Conservation (phyloP, 2,797 vertebrate genomes). For the Pampus argenteus region DNA sequence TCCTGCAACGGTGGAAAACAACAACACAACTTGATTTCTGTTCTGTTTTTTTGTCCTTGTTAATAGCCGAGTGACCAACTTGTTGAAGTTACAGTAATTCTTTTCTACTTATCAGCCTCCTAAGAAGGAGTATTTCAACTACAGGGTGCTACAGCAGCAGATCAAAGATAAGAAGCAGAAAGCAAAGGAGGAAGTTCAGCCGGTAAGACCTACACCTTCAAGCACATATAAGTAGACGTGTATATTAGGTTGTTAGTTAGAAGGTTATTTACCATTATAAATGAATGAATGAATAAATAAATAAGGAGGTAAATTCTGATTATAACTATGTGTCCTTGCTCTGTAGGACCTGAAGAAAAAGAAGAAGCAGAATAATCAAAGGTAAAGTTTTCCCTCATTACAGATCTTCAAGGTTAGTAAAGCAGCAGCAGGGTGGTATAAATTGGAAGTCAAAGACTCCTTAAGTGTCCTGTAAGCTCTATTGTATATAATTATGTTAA, state of each 20-base stretch:
- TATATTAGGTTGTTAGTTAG: neutral
- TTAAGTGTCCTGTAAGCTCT: neutral
- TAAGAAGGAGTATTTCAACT: constrained; percentile 90
- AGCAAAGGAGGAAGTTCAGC: constrained; percentile 78
- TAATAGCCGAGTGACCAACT: neutral
- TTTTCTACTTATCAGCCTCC: constrained; percentile 83
- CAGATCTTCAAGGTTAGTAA: neutral
- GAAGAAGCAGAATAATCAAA: constrained; percentile 84
- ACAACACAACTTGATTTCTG: neutral
- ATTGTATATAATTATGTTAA: neutral
- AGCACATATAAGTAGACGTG: neutral
- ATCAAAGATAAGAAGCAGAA: constrained; percentile 87
- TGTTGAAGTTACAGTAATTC: neutral
- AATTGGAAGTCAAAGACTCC: neutral
- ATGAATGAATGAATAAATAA: neutral
- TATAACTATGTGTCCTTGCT: constrained; percentile 11
- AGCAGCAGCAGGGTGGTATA: too few species aligned
- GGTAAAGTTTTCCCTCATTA: constrained; percentile 56
- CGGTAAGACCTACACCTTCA: constrained; percentile 76
- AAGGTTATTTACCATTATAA: neutral
- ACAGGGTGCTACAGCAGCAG: constrained; percentile 90
- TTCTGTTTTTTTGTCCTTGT: neutral
- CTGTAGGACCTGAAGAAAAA: constrained; percentile 84
- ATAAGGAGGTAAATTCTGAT: neutral
- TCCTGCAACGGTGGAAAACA: neutral